phyloP scores from a whole-genome alignment of 2,797 vertebrate genomes.

The Chrosomus eos region DNA sequence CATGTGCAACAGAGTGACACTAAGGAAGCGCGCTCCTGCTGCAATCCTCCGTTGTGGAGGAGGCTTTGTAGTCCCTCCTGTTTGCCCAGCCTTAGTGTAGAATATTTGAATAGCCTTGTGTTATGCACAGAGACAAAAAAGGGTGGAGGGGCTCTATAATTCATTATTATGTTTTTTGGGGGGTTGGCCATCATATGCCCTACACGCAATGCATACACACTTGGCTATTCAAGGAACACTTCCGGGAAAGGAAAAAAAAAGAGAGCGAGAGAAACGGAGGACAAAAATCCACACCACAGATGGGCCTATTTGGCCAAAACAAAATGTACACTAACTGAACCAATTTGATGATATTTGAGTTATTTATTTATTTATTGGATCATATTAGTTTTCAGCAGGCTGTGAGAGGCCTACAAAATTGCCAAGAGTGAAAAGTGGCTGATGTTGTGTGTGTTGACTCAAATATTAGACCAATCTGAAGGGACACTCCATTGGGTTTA shows the following conservation, averaged over 20 bases:
- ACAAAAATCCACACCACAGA: conserved; percentile 41
- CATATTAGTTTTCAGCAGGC: conserved; percentile 35
- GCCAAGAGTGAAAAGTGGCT: conserved; percentile 41
- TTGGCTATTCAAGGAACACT: conserved; percentile 4
- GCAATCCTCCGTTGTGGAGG: conserved; percentile 50
- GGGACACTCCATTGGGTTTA: conserved; percentile 14
- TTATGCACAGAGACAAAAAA: neutral
- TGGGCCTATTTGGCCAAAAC: conserved; percentile 42
- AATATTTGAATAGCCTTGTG: conserved; percentile 43
- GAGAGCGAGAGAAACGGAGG: neutral
- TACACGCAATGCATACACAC: neutral
- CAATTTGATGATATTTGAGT: conserved; percentile 32
- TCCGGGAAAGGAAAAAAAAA: neutral
- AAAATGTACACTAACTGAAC: conserved; percentile 25
- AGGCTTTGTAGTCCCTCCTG: conserved; percentile 51
- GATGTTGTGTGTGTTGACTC: conserved; percentile 30
- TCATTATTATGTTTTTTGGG: neutral
- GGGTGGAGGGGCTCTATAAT: neutral
- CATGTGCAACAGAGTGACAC: conserved; percentile 37
- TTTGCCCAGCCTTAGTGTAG: conserved; percentile 51
- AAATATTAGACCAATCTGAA: conserved; percentile 31
- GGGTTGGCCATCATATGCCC: neutral
- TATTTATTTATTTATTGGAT: conserved; percentile 31
- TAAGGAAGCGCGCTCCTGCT: conserved; percentile 5
- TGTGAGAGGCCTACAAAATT: conserved; percentile 34